Conservation (phyloP, 2,888 invertebrate species). For the Epinotia demarniana region DNA sequence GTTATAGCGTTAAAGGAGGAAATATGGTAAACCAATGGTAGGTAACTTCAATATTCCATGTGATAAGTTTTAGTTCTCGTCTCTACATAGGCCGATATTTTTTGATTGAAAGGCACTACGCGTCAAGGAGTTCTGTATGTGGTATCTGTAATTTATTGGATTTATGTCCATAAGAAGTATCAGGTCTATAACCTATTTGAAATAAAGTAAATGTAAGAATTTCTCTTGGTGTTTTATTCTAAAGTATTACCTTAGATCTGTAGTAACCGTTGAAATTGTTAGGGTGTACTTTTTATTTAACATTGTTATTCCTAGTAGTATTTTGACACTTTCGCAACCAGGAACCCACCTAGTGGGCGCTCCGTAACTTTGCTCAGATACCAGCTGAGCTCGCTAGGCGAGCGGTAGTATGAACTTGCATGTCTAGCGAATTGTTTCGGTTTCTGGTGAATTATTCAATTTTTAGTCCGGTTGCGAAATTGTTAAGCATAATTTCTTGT, state of each 20-base stretch:
- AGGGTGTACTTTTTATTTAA: constrained; percentile 14
- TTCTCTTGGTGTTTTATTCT: constrained; percentile 51
- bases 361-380: no score
- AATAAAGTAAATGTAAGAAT: constrained; percentile 74
- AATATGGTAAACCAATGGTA: constrained; percentile 76
- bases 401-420: no score
- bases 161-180: constrained; percentile 66
- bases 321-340: no score
- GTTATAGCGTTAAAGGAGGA: constrained; percentile 61
- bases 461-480: no score
- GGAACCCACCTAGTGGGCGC: no score
- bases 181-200: constrained; percentile 70
- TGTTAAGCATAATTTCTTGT: background rate
- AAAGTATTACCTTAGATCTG: background rate
- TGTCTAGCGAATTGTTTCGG: no score
- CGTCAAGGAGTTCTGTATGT: constrained; percentile 64
- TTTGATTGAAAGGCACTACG: constrained; percentile 62
- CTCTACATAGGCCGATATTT: constrained; percentile 67
- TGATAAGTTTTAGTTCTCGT: constrained; percentile 79
- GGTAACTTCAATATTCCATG: constrained; percentile 78
- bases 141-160: constrained; percentile 74
- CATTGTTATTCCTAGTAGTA: background rate
- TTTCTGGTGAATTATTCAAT: no score
- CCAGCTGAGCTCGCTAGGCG: no score
- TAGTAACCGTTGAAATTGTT: background rate